Conservation (phyloP, 2,113 vertebrate genomes). For the Cepphus grylle region DNA sequence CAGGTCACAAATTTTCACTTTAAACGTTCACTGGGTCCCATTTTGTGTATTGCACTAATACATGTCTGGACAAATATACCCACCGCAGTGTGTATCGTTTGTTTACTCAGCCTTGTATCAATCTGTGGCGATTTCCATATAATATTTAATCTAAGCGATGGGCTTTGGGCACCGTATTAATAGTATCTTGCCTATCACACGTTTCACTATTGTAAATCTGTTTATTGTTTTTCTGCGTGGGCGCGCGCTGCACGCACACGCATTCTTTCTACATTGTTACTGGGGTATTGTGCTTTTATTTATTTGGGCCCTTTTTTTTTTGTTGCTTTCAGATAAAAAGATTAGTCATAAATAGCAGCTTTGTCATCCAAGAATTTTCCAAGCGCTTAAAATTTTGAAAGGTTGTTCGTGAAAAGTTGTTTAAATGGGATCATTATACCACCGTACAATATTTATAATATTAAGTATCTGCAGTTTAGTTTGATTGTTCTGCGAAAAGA, state of each 20-base stretch:
- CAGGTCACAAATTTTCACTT: slow-evolving; percentile 62
- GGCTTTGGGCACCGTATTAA: not conserved
- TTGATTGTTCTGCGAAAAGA: not conserved
- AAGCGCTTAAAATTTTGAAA: slow-evolving; percentile 36
- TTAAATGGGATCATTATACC: slow-evolving; percentile 26
- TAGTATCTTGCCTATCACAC: not conserved
- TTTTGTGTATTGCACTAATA: slow-evolving; percentile 40
- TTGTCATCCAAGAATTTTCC: slow-evolving; percentile 36
- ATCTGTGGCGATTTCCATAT: not conserved
- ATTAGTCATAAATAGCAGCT: slow-evolving; percentile 34
- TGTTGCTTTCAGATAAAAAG: slow-evolving; percentile 45
- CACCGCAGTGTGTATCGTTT: not conserved
- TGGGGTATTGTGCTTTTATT: slow-evolving; percentile 5
- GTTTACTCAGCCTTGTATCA: slow-evolving; percentile 45
- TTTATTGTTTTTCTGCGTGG: slow-evolving; percentile 15
- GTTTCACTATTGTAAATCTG: not conserved
- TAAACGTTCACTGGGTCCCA: slow-evolving; percentile 31
- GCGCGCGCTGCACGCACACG: fast-evolving
- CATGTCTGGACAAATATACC: slow-evolving; percentile 39
- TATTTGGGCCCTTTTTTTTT: slow-evolving; percentile 2
- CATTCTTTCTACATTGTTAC: slow-evolving; percentile 16
- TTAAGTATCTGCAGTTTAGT: not conserved
- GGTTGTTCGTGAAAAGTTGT: slow-evolving; percentile 14
- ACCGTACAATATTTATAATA: not conserved
- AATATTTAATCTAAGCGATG: slow-evolving; percentile 20